A percentile compares a stretch with the other conserved stretches of the same genome.
Conservation (phyloP, 2,113 vertebrate genomes). For the Callipepla californica region DNA sequence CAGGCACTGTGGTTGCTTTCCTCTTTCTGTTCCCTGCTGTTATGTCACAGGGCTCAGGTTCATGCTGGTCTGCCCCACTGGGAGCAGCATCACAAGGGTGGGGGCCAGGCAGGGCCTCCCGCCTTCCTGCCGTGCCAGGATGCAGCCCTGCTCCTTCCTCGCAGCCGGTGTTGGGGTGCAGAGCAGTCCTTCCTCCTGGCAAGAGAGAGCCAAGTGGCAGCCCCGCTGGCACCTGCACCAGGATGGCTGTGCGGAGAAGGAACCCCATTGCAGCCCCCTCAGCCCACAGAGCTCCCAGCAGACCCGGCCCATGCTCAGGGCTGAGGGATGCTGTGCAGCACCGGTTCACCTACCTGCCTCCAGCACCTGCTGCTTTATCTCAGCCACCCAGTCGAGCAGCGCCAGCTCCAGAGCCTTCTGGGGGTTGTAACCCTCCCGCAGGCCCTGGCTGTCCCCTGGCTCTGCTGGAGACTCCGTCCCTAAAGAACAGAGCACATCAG, state of each 20-base stretch:
- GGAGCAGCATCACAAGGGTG: background rate
- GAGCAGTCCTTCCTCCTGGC: slow-evolving; percentile 1
- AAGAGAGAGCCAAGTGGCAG: background rate
- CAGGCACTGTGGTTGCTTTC: background rate
- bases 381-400: slow-evolving; percentile 84
- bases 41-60: rapidly evolving
- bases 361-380: slow-evolving; percentile 81
- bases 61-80: background rate
- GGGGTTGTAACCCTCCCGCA: slow-evolving; percentile 76
- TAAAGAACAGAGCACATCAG: slow-evolving; percentile 2
- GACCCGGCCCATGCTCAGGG: rapidly evolving
- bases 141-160: background rate
- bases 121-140: rapidly evolving
- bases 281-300: rapidly evolving
- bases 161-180: background rate
- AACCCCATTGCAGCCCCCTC: background rate
- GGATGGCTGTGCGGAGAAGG: rapidly evolving
- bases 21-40: background rate
- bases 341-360: slow-evolving; percentile 76
- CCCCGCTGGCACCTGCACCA: background rate
- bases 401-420: slow-evolving; percentile 83
- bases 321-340: rapidly evolving
- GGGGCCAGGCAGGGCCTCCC: rapidly evolving
- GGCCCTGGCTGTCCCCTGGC: background rate
- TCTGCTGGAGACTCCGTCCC: background rate